Conservation (phyloP, 2,888 invertebrate species). For the Parochlus steinenii region DNA sequence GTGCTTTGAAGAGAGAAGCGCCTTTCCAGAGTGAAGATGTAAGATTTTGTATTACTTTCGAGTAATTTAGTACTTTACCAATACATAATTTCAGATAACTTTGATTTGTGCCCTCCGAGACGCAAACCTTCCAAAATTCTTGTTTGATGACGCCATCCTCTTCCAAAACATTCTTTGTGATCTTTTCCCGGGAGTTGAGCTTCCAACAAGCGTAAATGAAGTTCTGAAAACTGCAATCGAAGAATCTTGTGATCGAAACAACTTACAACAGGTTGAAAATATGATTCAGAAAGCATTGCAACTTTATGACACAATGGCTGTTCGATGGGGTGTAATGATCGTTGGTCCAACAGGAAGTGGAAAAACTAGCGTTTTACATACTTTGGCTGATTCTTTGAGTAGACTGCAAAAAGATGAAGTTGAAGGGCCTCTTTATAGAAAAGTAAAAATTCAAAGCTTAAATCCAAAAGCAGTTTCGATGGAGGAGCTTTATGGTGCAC, state of each 20-base stretch:
- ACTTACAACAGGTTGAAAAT: slow-evolving; percentile 46
- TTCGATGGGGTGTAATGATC: slow-evolving; percentile 83
- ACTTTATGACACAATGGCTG: slow-evolving; percentile 78
- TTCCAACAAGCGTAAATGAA: slow-evolving; percentile 68
- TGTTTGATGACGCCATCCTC: slow-evolving; percentile 65
- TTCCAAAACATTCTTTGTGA: slow-evolving; percentile 82
- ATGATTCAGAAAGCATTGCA: slow-evolving; percentile 66
- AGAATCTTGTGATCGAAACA: slow-evolving; percentile 35
- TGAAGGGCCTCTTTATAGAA: slow-evolving; percentile 44
- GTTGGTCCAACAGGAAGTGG: slow-evolving; percentile 84
- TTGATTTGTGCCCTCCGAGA: slow-evolving; percentile 73
- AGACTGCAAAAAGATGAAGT: slow-evolving; percentile 44
- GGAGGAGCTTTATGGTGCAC: slow-evolving; percentile 78
- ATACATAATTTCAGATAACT: no score
- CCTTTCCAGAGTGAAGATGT: slow-evolving; percentile 73
- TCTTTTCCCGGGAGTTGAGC: slow-evolving; percentile 66
- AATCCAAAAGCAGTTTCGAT: slow-evolving; percentile 81
- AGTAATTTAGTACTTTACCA: no score
- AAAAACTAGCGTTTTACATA: slow-evolving; percentile 62
- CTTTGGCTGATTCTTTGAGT: slow-evolving; percentile 50
- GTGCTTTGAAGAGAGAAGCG: slow-evolving; percentile 66
- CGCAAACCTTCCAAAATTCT: slow-evolving; percentile 79
- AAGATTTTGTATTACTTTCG: no score
- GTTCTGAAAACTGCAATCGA: slow-evolving; percentile 47
- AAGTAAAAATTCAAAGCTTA: slow-evolving; percentile 60